Conservation (phyloP, 2,113 vertebrate species). For the Garra rufa region DNA sequence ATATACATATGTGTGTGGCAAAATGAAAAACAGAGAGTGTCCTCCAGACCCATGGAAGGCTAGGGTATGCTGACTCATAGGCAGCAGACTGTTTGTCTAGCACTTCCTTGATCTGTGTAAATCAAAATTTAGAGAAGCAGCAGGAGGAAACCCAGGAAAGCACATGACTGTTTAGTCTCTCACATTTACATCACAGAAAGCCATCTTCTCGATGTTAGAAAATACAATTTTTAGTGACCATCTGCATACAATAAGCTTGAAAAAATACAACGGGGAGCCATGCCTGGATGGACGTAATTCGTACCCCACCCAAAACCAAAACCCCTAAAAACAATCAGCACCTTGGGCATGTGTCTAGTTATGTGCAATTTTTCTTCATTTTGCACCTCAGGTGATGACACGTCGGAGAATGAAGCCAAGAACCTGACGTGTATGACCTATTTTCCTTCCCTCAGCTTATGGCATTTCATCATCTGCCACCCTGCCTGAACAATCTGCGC, state of each 20-base stretch:
- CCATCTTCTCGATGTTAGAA: background rate
- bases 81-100: slow-evolving; percentile 34
- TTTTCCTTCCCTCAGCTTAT: slow-evolving; percentile 62
- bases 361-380: slow-evolving; percentile 66
- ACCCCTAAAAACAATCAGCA: slow-evolving; percentile 59
- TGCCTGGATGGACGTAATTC: slow-evolving; percentile 16
- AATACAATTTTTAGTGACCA: background rate
- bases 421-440: slow-evolving; percentile 67
- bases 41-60: background rate
- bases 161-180: background rate
- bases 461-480: slow-evolving; percentile 66
- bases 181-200: background rate
- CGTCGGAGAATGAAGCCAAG: slow-evolving; percentile 49
- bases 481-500: slow-evolving; percentile 38
- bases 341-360: slow-evolving; percentile 65
- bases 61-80: slow-evolving; percentile 33
- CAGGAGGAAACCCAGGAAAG: background rate
- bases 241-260: background rate
- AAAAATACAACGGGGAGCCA: background rate
- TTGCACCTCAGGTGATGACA: slow-evolving; percentile 63
- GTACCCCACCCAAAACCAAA: slow-evolving; percentile 36
- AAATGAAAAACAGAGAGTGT: background rate
- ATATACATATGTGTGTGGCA: background rate
- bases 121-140: slow-evolving; percentile 32
- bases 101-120: slow-evolving; percentile 48